Conservation (phyloP, 2,113 vertebrate genomes). For the Nerophis lumbriciformis region DNA sequence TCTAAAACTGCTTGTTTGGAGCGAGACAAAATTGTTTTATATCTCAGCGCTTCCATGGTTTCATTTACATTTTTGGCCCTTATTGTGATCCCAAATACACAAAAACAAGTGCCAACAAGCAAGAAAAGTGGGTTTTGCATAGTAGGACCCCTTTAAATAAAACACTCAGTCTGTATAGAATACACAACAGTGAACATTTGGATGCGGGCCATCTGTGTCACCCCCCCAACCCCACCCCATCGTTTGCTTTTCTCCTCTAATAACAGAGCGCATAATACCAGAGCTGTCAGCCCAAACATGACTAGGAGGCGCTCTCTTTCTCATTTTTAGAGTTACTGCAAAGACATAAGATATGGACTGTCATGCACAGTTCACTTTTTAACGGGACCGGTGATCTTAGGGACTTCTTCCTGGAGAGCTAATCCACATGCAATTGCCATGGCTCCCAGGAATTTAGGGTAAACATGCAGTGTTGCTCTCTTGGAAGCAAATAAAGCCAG, state of each 20-base stretch:
- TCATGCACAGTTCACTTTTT: conserved; percentile 18
- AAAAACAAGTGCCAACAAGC: too few relatives aligned
- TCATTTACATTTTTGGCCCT: too few relatives aligned
- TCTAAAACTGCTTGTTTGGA: too few relatives aligned
- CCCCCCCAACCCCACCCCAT: conserved; percentile 4
- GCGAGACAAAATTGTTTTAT: too few relatives aligned
- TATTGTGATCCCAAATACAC: too few relatives aligned
- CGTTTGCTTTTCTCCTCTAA: conserved; percentile 45
- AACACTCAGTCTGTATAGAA: conserved; percentile 13
- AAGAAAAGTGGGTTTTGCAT: too few relatives aligned
- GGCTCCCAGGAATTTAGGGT: conserved; percentile 51
- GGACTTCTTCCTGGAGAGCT: conserved; percentile 30
- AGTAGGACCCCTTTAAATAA: conserved; percentile 4
- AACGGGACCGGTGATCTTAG: conserved; percentile 22
- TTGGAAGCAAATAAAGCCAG: conserved; percentile 6
- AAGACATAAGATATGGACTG: conserved; percentile 9
- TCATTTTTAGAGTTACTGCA: conserved; percentile 17
- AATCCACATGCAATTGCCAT: conserved; percentile 53
- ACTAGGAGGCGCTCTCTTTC: conserved; percentile 17
- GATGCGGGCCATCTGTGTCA: conserved; percentile 45
- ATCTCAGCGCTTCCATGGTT: too few relatives aligned
- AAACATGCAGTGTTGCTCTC: conserved; percentile 39
- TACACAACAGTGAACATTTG: conserved; percentile 22
- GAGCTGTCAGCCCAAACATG: conserved; percentile 35
- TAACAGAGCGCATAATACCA: conserved; percentile 33